A percentile compares a stretch with the other conserved stretches of the same genome.
These are phyloP conservation scores for Eupithecia inturbata DNA, from an alignment of 2,888 invertebrate genomes.

Conservation along the genomic window DNA sequence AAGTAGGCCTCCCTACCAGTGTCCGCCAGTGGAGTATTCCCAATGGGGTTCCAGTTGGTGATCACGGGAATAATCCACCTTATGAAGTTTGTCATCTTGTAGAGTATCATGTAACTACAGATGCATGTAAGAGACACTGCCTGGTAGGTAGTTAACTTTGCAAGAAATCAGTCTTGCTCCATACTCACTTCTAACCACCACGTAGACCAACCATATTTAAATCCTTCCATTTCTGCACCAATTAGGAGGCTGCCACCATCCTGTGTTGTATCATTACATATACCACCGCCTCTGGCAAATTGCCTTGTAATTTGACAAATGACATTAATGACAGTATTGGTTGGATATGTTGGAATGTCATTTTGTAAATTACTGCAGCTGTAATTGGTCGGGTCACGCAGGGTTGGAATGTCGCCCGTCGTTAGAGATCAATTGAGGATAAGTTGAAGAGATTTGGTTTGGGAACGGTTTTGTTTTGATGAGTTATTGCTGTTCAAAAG, in stretches of 20 bases:
- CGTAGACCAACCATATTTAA: conserved; percentile 25
- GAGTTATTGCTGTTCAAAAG: not conserved
- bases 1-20: not conserved
- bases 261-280: conserved; percentile 43
- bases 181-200: conserved; percentile 20
- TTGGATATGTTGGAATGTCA: conserved; percentile 64
- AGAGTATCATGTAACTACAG: not conserved
- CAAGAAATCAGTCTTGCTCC: conserved; percentile 13
- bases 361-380: conserved; percentile 68
- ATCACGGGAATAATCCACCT: not conserved
- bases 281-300: conserved; percentile 56
- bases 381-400: conserved; percentile 71
- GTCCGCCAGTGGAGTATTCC: not conserved
- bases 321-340: conserved; percentile 71
- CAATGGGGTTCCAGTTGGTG: not conserved
- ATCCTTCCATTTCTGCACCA: conserved; percentile 42
- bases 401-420: conserved; percentile 61
- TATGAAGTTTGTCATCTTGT: not conserved
- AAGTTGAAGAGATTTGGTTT: conserved; percentile 18
- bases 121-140: not conserved
- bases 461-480: conserved; percentile 15
- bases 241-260: conserved; percentile 39
- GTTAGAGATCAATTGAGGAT: conserved; percentile 27
- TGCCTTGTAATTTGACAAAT: conserved; percentile 70
- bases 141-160: not conserved